These are phyloP conservation scores for Lasaia peninsularis DNA, from an alignment of 1,140 invertebrate species.

Conservation along the genomic window DNA sequence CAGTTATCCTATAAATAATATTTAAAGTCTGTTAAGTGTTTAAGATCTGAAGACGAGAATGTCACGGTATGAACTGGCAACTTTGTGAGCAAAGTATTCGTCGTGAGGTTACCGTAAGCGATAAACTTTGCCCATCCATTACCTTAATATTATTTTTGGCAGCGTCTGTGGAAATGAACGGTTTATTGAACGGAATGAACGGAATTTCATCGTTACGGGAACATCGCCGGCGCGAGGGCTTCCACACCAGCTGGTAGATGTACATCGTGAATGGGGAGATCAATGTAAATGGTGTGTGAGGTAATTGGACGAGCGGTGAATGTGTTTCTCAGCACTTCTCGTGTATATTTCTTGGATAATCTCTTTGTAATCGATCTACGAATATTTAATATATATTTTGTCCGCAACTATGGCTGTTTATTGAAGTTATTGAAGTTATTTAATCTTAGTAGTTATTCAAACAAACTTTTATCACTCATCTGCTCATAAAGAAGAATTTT, in stretches of 20 bases:
- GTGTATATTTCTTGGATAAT: no score
- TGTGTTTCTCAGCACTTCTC: neutral
- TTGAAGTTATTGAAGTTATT: no score
- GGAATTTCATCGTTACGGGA: conserved; percentile 2
- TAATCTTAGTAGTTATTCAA: no score
- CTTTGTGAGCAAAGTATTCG: neutral
- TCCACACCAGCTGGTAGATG: conserved; percentile 3
- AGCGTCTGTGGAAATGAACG: conserved; percentile 1
- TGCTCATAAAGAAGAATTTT: no score
- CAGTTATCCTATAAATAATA: no score
- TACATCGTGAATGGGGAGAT: neutral
- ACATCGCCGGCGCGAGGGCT: neutral
- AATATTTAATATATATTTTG: no score
- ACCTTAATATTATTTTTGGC: conserved; percentile 3
- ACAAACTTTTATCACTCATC: no score
- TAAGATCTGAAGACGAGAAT: no score
- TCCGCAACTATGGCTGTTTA: no score
- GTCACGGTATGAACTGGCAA: no score
- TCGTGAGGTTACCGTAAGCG: neutral
- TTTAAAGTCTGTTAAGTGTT: no score
- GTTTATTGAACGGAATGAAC: conserved; percentile 5
- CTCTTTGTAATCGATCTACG: no score
- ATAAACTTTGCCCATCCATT: neutral
- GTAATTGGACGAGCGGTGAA: neutral
- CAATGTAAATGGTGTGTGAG: conserved; percentile 6